phyloP scores from a whole-genome alignment of 2,797 vertebrate species.

The Fistularia commersonii region DNA sequence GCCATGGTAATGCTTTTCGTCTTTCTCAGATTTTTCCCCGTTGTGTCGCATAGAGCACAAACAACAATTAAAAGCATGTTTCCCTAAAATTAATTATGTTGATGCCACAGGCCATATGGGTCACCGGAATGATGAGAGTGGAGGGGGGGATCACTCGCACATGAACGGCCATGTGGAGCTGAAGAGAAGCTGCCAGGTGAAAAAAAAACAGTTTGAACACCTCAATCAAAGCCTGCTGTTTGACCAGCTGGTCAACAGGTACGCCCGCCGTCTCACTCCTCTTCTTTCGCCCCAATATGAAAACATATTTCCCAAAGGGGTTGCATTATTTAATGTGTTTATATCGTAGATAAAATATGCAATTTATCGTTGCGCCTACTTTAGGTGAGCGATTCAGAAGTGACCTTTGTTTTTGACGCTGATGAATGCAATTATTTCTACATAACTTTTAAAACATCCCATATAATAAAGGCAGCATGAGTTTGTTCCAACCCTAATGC shows the following conservation, averaged over 20 bases:
- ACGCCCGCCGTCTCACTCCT: constrained; percentile 51
- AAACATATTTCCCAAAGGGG: no score
- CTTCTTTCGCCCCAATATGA: no score
- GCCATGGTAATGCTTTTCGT: constrained; percentile 78
- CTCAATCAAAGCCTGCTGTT: constrained; percentile 98
- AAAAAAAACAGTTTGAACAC: constrained; percentile 95
- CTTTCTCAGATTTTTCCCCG: background rate
- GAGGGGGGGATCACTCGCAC: constrained; percentile 85
- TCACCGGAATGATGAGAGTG: constrained; percentile 87
- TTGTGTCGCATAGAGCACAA: background rate
- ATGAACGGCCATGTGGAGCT: constrained; percentile 96
- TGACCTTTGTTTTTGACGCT: no score
- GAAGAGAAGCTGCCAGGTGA: constrained; percentile 93
- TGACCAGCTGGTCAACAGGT: constrained; percentile 99
- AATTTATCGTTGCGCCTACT: no score
- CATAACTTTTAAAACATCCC: no score
- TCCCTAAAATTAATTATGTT: constrained; percentile 13
- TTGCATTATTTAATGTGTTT: no score
- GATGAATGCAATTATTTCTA: no score
- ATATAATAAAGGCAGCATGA: no score
- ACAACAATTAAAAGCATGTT: background rate
- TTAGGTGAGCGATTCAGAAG: no score
- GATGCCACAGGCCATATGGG: constrained; percentile 83
- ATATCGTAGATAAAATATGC: no score
- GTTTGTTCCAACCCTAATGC: no score